These are phyloP conservation scores for Burhinus bistriatus DNA, from an alignment of 2,113 vertebrate species.

Conservation along the genomic window DNA sequence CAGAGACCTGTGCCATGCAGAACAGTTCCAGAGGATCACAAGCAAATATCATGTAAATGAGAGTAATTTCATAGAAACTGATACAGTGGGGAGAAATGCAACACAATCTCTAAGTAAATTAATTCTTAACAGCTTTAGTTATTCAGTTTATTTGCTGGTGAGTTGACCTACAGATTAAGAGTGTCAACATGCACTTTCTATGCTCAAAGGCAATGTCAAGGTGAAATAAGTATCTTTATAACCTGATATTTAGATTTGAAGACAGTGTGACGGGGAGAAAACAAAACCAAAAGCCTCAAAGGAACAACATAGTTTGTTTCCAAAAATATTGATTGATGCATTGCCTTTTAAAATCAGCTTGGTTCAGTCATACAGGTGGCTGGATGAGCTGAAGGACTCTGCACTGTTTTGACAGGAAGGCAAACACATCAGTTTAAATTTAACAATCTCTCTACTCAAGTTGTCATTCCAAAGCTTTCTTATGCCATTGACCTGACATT, in stretches of 20 bases:
- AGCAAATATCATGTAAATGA: background rate
- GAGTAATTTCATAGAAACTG: background rate
- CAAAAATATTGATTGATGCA: background rate
- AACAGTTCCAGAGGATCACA: background rate
- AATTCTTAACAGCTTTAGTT: background rate
- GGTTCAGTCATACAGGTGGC: background rate
- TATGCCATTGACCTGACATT: background rate
- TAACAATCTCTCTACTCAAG: slow-evolving; percentile 26
- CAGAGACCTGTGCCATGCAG: background rate
- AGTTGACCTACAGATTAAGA: background rate
- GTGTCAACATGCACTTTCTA: background rate
- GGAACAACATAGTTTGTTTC: slow-evolving; percentile 11
- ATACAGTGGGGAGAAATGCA: background rate
- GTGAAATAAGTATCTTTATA: background rate
- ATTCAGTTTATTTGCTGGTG: background rate
- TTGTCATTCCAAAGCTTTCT: slow-evolving; percentile 37
- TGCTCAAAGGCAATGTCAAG: background rate
- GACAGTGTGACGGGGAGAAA: background rate
- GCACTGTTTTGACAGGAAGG: slow-evolving; percentile 29
- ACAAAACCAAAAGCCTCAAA: background rate
- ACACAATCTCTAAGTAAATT: background rate
- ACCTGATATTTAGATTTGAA: slow-evolving; percentile 4
- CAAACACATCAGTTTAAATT: slow-evolving; percentile 42
- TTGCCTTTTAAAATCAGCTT: background rate
- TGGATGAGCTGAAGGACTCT: background rate